Conservation (phyloP, 2,888 invertebrate genomes). For the Oscheius sp. region DNA sequence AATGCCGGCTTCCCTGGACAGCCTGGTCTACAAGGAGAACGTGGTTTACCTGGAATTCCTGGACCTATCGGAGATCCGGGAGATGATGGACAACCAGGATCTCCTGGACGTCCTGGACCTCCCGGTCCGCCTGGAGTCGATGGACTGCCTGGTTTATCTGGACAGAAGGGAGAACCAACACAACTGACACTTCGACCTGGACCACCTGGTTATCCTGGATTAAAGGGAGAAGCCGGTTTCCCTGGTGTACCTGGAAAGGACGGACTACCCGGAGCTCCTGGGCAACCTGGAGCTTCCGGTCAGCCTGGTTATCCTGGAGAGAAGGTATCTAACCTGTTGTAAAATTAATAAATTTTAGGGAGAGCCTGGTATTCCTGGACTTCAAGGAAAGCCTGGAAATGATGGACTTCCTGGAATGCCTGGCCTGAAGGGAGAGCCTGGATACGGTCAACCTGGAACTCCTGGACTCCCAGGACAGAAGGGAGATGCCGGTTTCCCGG, state of each 20-base stretch:
- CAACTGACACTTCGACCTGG: conserved; percentile 79
- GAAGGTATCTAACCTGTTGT: conserved; percentile 75
- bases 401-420: conserved; percentile 77
- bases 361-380: conserved; percentile 35
- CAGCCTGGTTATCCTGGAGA: conserved; percentile 69
- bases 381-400: conserved; percentile 74
- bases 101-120: conserved; percentile 74
- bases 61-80: conserved; percentile 67
- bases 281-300: conserved; percentile 72
- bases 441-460: conserved; percentile 73
- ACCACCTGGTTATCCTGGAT: conserved; percentile 64
- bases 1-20: conserved; percentile 66
- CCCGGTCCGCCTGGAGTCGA: conserved; percentile 74
- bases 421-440: conserved; percentile 70
- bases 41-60: conserved; percentile 66
- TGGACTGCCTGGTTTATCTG: conserved; percentile 93
- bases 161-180: conserved; percentile 86
- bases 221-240: conserved; percentile 81
- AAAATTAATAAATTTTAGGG: conserved; percentile 12
- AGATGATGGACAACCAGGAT: conserved; percentile 74
- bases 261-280: conserved; percentile 69
- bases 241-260: conserved; percentile 73
- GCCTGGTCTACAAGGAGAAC: conserved; percentile 64
- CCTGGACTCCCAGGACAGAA: conserved; percentile 65
- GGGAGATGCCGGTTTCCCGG: conserved; percentile 58